A percentile compares a stretch with the other conserved stretches of the same genome.
These are phyloP conservation scores for Trissolcus brochymenae DNA, from an alignment of 2,888 invertebrate species.

Conservation along the genomic window DNA sequence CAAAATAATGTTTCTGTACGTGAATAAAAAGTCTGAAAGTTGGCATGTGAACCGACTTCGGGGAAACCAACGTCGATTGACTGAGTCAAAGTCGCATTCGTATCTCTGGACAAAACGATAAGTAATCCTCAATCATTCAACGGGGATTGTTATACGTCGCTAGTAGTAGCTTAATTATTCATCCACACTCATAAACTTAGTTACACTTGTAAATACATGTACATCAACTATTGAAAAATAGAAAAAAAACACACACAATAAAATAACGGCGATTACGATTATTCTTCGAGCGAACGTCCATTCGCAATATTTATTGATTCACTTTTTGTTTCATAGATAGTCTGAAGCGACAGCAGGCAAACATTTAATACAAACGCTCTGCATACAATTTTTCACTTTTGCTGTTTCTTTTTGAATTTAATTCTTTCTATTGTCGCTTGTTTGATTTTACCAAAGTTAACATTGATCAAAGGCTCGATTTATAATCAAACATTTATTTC, in stretches of 20 bases:
- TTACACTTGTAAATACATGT: constrained; percentile 46
- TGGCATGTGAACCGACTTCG: no score
- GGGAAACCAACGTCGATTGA: no score
- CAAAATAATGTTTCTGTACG: no score
- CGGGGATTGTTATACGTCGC: constrained; percentile 45
- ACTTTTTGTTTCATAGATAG: constrained; percentile 36
- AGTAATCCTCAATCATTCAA: constrained; percentile 15
- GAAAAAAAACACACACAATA: not conserved
- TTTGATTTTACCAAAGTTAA: no score
- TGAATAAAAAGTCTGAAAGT: no score
- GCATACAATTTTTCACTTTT: not conserved
- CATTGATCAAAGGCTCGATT: no score
- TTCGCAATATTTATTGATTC: constrained; percentile 45
- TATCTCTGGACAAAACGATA: constrained; percentile 41
- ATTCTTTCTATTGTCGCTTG: not conserved
- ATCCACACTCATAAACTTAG: constrained; percentile 22
- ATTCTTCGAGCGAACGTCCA: constrained; percentile 11
- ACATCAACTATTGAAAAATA: constrained; percentile 30
- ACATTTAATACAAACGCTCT: not conserved
- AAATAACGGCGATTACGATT: constrained; percentile 21
- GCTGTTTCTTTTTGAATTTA: not conserved
- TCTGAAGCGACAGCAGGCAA: constrained; percentile 18
- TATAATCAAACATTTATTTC: not conserved
- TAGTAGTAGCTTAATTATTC: constrained; percentile 34
- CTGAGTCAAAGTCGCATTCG: constrained; percentile 4